Conservation (phyloP, 2,797 vertebrate genomes). For the Novumbra hubbsi region DNA sequence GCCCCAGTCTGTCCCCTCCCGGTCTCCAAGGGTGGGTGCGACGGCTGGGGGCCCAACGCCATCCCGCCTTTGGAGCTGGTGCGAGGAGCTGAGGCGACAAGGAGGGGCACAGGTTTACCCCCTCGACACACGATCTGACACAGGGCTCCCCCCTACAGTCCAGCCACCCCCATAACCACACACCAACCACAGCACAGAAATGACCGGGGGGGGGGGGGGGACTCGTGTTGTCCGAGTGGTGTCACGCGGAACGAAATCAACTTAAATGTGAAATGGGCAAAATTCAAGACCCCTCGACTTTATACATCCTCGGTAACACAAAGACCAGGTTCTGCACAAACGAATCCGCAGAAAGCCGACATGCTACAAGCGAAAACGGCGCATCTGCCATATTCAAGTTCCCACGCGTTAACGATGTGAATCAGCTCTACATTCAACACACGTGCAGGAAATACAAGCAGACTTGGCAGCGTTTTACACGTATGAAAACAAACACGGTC, state of each 20-base stretch:
- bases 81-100: slow-evolving; percentile 22
- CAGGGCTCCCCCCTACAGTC: slow-evolving; percentile 11
- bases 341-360: background rate
- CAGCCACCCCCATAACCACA: slow-evolving; percentile 4
- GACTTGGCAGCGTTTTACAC: background rate
- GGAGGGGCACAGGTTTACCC: slow-evolving; percentile 22
- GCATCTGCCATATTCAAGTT: background rate
- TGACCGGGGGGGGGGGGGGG: background rate
- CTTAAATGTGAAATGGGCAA: background rate
- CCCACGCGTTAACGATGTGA: slow-evolving; percentile 30
- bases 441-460: background rate
- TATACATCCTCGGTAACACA: background rate
- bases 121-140: background rate
- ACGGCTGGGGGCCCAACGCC: slow-evolving; percentile 15
- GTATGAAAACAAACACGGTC: background rate
- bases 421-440: background rate
- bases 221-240: background rate
- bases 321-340: background rate
- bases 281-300: background rate
- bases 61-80: slow-evolving; percentile 27
- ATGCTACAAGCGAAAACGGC: too few species aligned
- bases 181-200: background rate
- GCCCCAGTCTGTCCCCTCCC: slow-evolving; percentile 12
- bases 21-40: slow-evolving; percentile 22
- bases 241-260: background rate